Evolutionary conservation across 2,797 vertebrate species (phyloP), one percentile per base, ranked within the genome.

Genomic region (Pogonophryne albipinna): DNA sequence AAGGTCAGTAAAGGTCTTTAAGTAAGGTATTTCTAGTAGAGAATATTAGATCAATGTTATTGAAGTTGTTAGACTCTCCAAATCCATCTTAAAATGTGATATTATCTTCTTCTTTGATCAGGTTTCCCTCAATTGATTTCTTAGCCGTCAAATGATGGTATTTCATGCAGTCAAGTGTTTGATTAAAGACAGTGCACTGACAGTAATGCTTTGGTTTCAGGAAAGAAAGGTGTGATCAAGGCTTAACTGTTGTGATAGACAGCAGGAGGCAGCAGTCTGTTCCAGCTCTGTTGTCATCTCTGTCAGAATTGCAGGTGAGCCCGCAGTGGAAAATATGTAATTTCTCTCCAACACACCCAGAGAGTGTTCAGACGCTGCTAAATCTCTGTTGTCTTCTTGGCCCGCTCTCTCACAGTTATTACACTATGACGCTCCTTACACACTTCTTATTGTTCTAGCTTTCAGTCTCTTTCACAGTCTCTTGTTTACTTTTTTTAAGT

Each of bases 261-360:
- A 78, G 93, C 68, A 95, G 96, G 79, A 94, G 87, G 78, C 94
- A 93, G 79, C 94, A 88, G 63, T 88, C 94, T 4, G n/a, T 84
- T 69, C 82, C 93, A 57, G 85, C 85, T 46, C 90, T 97, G 67
- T 92, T 95, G 89, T 94, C 91, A 78, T 95, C 95, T 34, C 91
- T 97, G 85, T 89, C 93, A 83, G 93, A 94, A 80, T 88, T 97
- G 84, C 95, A 97, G 96, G 96, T 97, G 87, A 95, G 93, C 59
- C 58, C 49, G 2, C 62, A 76, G 51, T 81, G 70, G 81, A 87
- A 88, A 92, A 85, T 88, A 86, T 89, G 79, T 89, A 89, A 91
- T 94, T 89, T 89, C 76, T 63, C 57, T 78, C 61, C 57, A 67
- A 84, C 86, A 72, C 71, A 2, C 85, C 85, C 85, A 70, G 4